Conservation (phyloP, 2,888 invertebrate species). For the Lydus trimaculatus region DNA sequence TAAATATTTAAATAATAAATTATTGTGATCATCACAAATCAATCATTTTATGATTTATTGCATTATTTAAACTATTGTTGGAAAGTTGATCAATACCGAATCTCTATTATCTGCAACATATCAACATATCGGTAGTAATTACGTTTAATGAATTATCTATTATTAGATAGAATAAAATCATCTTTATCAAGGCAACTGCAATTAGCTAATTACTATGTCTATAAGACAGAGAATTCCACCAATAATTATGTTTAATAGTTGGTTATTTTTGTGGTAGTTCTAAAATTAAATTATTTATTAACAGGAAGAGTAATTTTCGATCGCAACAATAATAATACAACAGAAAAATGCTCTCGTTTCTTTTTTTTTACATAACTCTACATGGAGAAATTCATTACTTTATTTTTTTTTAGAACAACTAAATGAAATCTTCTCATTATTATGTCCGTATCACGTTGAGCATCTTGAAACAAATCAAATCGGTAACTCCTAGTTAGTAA, state of each 20-base stretch:
- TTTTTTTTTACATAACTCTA: neutral
- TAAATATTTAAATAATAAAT: no score
- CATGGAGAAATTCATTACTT: neutral
- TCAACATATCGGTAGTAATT: no score
- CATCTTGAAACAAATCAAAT: neutral
- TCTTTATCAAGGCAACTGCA: no score
- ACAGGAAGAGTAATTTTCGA: neutral
- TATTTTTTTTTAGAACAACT: neutral
- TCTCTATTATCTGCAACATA: neutral
- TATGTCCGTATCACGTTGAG: neutral
- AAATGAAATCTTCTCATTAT: conserved; percentile 7
- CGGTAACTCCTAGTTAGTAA: no score
- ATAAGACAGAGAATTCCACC: neutral
- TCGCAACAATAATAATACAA: neutral
- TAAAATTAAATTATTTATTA: no score
- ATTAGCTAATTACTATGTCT: neutral
- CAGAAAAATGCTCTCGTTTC: neutral
- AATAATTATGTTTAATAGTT: neutral
- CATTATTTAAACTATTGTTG: neutral
- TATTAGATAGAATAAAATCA: neutral
- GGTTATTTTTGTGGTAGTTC: neutral
- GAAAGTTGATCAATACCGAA: neutral
- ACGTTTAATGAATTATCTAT: neutral
- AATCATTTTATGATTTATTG: neutral
- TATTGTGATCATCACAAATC: no score